A percentile compares a stretch with the other conserved stretches of the same genome.
Evolutionary conservation across 2,113 vertebrate species (phyloP).

Genomic region (Colinus virginianus): DNA sequence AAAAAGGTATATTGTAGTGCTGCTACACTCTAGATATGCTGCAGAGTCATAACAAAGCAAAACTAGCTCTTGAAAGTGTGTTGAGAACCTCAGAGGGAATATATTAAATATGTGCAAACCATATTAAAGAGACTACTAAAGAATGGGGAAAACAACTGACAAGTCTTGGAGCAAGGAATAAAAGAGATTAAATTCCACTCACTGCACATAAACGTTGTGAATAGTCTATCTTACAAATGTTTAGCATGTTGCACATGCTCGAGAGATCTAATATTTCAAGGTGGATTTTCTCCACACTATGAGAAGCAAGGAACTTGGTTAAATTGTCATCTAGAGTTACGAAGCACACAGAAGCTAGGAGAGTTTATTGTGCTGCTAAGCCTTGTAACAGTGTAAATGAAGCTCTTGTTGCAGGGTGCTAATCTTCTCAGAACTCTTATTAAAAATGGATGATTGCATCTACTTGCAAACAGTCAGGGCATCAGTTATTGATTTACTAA

Average conservation of each 20-base stretch:
- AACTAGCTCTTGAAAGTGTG: conserved; percentile 38
- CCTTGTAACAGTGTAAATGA: conserved; percentile 26
- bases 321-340: conserved; percentile 36
- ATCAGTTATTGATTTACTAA: conserved; percentile 43
- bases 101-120: conserved; percentile 60
- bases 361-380: conserved; percentile 18
- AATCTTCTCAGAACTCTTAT: conserved; percentile 67
- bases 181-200: conserved; percentile 69
- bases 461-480: conserved; percentile 16
- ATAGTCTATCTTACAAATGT: conserved; percentile 46
- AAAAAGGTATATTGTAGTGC: conserved; percentile 29
- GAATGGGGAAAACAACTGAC: conserved; percentile 56
- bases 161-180: conserved; percentile 48
- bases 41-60: conserved; percentile 34
- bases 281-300: conserved; percentile 41
- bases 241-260: conserved; percentile 54
- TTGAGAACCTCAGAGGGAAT: conserved; percentile 63
- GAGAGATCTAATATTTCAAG: conserved; percentile 60
- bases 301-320: conserved; percentile 10
- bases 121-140: conserved; percentile 60
- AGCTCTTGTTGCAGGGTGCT: conserved; percentile 61
- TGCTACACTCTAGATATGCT: not conserved
- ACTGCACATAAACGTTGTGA: conserved; percentile 46
- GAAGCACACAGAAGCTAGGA: not conserved
- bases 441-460: conserved; percentile 68